Evolutionary conservation across 2,888 invertebrate species (phyloP), one percentile per base, ranked within the genome.

Genomic region (Caenorhabditis sinica): DNA sequence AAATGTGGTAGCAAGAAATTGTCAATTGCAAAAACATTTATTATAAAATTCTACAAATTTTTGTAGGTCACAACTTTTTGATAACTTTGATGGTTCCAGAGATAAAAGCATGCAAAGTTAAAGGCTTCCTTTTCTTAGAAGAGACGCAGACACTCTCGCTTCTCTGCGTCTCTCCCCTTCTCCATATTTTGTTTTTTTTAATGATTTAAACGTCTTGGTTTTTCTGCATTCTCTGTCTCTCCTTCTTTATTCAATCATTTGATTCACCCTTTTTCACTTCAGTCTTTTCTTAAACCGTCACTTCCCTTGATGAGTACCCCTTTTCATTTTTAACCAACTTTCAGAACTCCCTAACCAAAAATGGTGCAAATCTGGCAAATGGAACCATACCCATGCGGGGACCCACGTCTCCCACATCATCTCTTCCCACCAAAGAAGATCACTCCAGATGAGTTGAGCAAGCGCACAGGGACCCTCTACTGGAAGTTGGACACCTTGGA

Each of bases 321-420:
- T 13, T 43, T 30, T 28, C 1, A 15, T 63, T n/a, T 45, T 13
- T 13, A 3, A n/a, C 5, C 53, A 15, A 20, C 25, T 66, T 28
- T 40, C 56, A 56, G 30, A 30, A 56, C 3, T 43, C 30, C 13
- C 40, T 13, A 49, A 20, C 20, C n/a, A 28, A 87, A 86, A 72
- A 97, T 97, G 97, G 97, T 97, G 28, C 95, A 95, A 90, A 95
- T 95, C 20, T 97, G 97, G 97, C 96, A 95, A 91, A 97, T 97
- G 96, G 95, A 96, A 88, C 94, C 94, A 86, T 94, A 94, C 53
- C 94, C 94, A 82, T 89, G 88, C 20, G 92, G 90, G n/a, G 96
- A 97, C 93, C 97, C 96, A 93, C 95, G 96, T 40, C 93, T 95
- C 87, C 96, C 96, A 91, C 96, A 97, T 92, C 96, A 97, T 89